Base-by-base conservation (phyloP, 2,888 invertebrate genomes). In the Andricus curvator region DNA sequence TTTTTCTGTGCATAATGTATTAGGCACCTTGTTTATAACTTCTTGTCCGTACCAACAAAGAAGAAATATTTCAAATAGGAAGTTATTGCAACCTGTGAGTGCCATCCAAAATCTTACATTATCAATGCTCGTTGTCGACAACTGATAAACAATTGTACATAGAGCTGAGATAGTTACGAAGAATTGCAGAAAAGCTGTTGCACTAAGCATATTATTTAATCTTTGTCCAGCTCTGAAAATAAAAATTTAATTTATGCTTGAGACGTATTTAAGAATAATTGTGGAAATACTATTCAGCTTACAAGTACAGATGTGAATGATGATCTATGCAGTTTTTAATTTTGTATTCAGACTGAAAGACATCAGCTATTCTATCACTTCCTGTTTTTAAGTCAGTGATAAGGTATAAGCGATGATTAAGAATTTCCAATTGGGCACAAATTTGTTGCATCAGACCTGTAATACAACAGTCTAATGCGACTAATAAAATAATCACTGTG, bases 391-490 rank as follows among this genome's bases (percentile, higher is more conserved):
- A 22, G 22, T 41, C 2, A 44, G n/a, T 22, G 15, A 67, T 67
- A 44, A 15, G 15, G n/a, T 22, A 22, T 13, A 67, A 15, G 22
- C 67, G 44, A n/a, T 67, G 44, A 5, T 44, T 25, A 6, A 67
- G 44, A 44, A 67, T 22, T 4, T 67, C 67, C 4, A 67, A n/a
- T 22, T 67, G 67, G 17, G 41, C 41, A 44, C 41, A 67, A 20
- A 41, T 67, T 44, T 67, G 41, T 67, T 67, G 67, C 41, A 67
- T 67, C 67, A 67, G 22, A 5, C 67, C 67, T 22, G 44, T 25
- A 37, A 44, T 44, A 22, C n/a, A 44, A 67, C 67, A 41, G 15
- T 67, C 67, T 5, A 44, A 11, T 22, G 44, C 22, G 6, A 44
- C 22, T 2, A 22, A 44, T 44, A 22, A 4, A 41, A 44, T 11